Conservation (phyloP, 1,140 invertebrate genomes). For the Orchestia grillus region DNA sequence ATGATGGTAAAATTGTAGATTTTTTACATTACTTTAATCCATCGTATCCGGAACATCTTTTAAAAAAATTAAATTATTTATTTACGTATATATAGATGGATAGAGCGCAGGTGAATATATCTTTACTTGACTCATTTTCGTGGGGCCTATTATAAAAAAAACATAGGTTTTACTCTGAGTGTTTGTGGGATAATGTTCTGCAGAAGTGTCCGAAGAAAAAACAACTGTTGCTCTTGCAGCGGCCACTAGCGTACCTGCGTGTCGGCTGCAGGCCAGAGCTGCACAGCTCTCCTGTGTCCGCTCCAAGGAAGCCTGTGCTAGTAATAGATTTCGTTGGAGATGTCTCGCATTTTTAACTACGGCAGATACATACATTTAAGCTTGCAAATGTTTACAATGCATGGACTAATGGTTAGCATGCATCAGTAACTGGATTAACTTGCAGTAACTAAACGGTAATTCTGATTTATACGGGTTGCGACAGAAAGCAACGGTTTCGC, state of each 20-base stretch:
- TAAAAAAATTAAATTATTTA: no score
- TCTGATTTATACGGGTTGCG: no score
- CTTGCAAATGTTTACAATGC: background rate
- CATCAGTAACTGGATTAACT: background rate
- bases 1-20: no score
- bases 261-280: no score
- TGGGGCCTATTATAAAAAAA: background rate
- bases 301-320: background rate
- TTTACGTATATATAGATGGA: no score
- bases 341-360: background rate
- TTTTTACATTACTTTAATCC: no score
- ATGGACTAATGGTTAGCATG: background rate
- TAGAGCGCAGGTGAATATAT: background rate
- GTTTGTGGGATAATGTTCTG: background rate
- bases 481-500: no score
- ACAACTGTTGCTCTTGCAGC: no score
- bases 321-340: background rate
- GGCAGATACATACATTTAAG: background rate
- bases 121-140: background rate
- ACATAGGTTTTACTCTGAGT: background rate
- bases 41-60: no score
- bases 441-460: background rate
- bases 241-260: no score
- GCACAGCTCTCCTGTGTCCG: background rate
- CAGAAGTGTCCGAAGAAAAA: background rate